Base-by-base conservation (phyloP, 2,113 vertebrate genomes). In the Ammodramus savannarum region DNA sequence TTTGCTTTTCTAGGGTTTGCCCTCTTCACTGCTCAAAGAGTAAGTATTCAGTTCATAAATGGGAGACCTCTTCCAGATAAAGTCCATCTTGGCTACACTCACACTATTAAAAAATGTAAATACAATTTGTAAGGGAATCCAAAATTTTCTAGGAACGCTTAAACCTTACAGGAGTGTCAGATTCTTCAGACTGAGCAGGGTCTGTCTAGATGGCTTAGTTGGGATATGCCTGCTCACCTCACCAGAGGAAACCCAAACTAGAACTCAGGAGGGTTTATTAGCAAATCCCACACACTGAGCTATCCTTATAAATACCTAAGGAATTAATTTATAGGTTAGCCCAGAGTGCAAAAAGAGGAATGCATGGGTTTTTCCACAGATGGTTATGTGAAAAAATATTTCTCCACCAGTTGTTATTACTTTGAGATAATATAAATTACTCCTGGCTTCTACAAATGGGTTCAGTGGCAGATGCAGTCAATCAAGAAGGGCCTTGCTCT, bases 101-200 rank as follows among this genome's bases (percentile, higher is more conserved):
- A 78, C 6, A 19, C 39, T 55, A 9, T 46, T 75, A 26, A 92
- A 83, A 95, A 78, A 78, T 65, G 73, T 79, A 94, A 94, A 87
- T 61, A 93, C 8, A 43, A 72, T 87, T 73, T 89, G 13, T 52
- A 73, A 76, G 54, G 59, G 69, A 92, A 89, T 91, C 25, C 13
- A 81, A 67, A 89, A 48, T 65, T 89, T 95, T 93, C 87, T 69
- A 87, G 67, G 91, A 94, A 95, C 9, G 54, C 12, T 94, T 89
- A 83, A 85, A 58, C 34, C 36, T 83, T 76, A 41, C 11, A 73
- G 57, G 10, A 94, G 34, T 57, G 62, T 82, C 65, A 91, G 46
- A 90, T 85, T 79, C 71, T 79, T 85, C 81, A 79, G 81, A 68
- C 25, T 81, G 55, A 83, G 31, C 32, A 63, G 23, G 10, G 23